Evolutionary conservation across 2,888 invertebrate species (phyloP), one percentile per base, ranked within the genome.

Genomic region (Icerya purchasi): DNA sequence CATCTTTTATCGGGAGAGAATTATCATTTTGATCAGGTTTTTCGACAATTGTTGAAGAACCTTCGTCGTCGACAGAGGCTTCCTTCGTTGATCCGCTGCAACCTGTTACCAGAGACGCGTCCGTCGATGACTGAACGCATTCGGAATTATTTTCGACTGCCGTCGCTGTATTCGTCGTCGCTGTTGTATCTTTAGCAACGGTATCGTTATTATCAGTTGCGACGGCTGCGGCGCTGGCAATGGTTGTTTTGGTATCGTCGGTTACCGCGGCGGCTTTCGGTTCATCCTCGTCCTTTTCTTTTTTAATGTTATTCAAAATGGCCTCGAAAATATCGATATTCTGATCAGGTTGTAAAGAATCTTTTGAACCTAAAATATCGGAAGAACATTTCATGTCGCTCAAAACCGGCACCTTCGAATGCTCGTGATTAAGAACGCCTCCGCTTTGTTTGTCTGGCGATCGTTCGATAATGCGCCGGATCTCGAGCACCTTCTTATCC

Each of bases 251-350:
- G 36, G 36, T 36, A 36, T 36, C 36, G 5, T 36, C 14, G 14
- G 36, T 8, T 8, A 8, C 49, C 19, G 20, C n/a, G 5, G 52
- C 3, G 19, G 3, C 10, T 10, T 20, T 22, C 36, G 21, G 1
- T 22, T 22, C 57, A 14, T n/a, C 2, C n/a, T 2, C 8, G 23
- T 18, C 19, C 3, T 57, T 57, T 23, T 57, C 57, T 14, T 5
- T 23, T 57, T 57, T 57, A 10, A 56, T 50, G 14, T 50, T 56
- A 10, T 36, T 22, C 23, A 56, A 22, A 50, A 57, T 23, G 14
- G 22, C 50, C 1, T 56, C 50, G 22, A 57, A 51, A 51, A 49
- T 22, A n/a, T 18, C 19, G 50, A 36, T 8, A 36, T 36, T 36
- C 14, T 36, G 5, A 36, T 36, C 36, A 5, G 36, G 19, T 56